These are phyloP conservation scores for Drosophila meridiana DNA, from an alignment of 2,888 invertebrate genomes.

Conservation along the genomic window DNA sequence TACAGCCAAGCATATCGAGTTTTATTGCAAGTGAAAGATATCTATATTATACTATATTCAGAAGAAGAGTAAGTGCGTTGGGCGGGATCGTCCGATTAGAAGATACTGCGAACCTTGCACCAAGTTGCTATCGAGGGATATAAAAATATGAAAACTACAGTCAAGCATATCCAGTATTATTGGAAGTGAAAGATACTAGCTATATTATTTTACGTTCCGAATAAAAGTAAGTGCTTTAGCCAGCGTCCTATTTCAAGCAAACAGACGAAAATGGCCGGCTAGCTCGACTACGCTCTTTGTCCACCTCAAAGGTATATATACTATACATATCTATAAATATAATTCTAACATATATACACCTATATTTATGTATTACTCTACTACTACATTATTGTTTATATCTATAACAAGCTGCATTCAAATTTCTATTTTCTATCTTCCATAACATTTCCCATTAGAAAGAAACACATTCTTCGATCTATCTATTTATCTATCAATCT, in stretches of 20 bases:
- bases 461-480: background rate
- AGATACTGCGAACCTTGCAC: background rate
- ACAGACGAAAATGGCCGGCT: too few species aligned
- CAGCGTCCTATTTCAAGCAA: too few species aligned
- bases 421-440: background rate
- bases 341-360: too few species aligned
- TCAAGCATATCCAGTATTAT: too few species aligned
- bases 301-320: too few species aligned
- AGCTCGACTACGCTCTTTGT: too few species aligned
- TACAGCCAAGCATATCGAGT: background rate
- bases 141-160: too few species aligned
- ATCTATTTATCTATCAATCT: background rate
- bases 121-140: too few species aligned
- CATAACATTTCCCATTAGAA: background rate
- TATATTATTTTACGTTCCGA: too few species aligned
- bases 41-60: background rate
- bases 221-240: too few species aligned
- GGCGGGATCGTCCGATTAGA: background rate
- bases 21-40: background rate
- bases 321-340: background rate
- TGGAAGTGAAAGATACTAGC: too few species aligned
- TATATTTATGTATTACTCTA: too few species aligned
- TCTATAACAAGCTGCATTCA: background rate
- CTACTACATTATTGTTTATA: background rate
- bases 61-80: background rate